Percentiles rank a stretch among this genome's conserved stretches.
These are phyloP conservation scores for Leptinotarsa defecta DNA, from an alignment of 1,140 invertebrate genomes.

Conservation along the genomic window DNA sequence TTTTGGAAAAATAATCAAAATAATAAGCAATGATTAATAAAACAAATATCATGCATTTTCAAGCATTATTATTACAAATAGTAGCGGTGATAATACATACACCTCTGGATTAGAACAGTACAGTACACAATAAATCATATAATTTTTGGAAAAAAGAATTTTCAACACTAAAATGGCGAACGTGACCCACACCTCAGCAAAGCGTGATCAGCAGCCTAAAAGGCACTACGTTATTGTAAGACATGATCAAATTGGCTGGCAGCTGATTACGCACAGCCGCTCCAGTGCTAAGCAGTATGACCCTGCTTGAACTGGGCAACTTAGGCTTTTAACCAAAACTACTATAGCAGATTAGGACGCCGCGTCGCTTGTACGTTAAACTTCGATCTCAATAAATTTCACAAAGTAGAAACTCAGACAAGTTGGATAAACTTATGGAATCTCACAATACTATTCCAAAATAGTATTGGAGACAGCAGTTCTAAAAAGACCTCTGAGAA, in stretches of 20 bases:
- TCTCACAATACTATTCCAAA: neutral
- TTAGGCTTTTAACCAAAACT: conserved; percentile 35
- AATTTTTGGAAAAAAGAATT: conserved; percentile 44
- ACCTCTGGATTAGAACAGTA: conserved; percentile 62
- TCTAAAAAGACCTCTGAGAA: neutral
- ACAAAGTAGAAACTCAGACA: neutral
- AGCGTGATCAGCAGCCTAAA: conserved; percentile 56
- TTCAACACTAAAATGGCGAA: conserved; percentile 50
- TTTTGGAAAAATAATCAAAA: conserved; percentile 59
- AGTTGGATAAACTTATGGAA: neutral
- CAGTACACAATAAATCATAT: conserved; percentile 64
- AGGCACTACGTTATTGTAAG: conserved; percentile 56
- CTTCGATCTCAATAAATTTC: neutral
- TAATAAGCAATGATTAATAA: conserved; percentile 77
- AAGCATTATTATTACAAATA: conserved; percentile 85
- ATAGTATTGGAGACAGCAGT: neutral
- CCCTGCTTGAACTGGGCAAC: conserved; percentile 14
- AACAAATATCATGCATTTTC: conserved; percentile 86
- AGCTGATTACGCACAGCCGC: conserved; percentile 52
- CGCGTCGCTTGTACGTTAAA: neutral
- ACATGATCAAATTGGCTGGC: conserved; percentile 51
- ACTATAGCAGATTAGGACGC: conserved; percentile 31
- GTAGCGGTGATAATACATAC: conserved; percentile 64
- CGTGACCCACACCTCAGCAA: conserved; percentile 54
- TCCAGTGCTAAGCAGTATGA: conserved; percentile 12